These are phyloP conservation scores for Xestia c-nigrum DNA, from an alignment of 2,888 invertebrate species.

Conservation along the genomic window DNA sequence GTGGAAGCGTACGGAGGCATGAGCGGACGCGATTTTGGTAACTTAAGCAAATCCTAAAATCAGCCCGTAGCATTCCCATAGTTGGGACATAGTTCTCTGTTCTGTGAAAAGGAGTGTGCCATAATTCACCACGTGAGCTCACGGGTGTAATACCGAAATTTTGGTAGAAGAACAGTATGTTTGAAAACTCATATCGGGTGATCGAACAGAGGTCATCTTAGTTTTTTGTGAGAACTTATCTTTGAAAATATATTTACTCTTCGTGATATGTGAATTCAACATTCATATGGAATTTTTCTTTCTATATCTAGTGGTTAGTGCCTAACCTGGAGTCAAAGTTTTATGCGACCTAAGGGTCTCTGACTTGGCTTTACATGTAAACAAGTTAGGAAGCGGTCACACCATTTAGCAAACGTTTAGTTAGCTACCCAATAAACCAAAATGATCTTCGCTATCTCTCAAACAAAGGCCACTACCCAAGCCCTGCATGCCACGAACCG, in stretches of 20 bases:
- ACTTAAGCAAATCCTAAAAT: background rate
- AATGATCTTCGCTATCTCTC: conserved; percentile 23
- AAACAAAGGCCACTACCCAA: conserved; percentile 35
- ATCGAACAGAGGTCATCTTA: background rate
- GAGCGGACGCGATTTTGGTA: conserved; percentile 44
- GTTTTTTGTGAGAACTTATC: background rate
- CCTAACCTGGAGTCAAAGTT: no score
- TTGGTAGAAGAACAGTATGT: no score
- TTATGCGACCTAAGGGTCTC: no score
- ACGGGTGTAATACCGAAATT: no score
- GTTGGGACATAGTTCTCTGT: background rate
- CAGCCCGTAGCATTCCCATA: background rate
- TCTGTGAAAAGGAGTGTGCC: background rate
- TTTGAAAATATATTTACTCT: no score
- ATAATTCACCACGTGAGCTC: background rate
- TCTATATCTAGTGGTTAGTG: no score
- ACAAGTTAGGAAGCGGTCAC: no score
- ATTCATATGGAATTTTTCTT: no score
- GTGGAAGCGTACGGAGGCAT: conserved; percentile 14
- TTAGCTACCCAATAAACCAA: background rate
- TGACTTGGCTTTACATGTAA: no score
- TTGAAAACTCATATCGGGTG: background rate
- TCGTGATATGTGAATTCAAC: no score
- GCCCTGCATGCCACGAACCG: conserved; percentile 46
- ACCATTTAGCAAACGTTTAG: background rate